Conservation (phyloP, 2,113 vertebrate genomes). For the human (Homo sapiens) region GRCh38 chr2:143618501-143619000, state of each 20-base stretch:
- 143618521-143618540: neutral
- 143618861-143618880: too few relatives aligned
- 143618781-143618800: neutral
- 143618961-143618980: too few relatives aligned
- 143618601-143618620: neutral
- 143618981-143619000: too few relatives aligned
- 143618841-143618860: too few relatives aligned
- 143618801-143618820: neutral
- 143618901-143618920: too few relatives aligned
- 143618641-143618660: neutral
- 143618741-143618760: neutral
- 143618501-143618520: neutral
- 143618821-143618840: neutral
- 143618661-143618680: neutral
- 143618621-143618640: conserved; percentile 33
- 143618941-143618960: too few relatives aligned
- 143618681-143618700: neutral
- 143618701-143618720: neutral
- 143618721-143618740: neutral
- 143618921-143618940: too few relatives aligned
- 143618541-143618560: neutral
- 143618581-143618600: conserved; percentile 26
- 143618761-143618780: neutral
- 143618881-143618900: too few relatives aligned
- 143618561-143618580: neutral